phyloP scores from a whole-genome alignment of 2,888 invertebrate genomes.

The Eupithecia subfuscata region DNA sequence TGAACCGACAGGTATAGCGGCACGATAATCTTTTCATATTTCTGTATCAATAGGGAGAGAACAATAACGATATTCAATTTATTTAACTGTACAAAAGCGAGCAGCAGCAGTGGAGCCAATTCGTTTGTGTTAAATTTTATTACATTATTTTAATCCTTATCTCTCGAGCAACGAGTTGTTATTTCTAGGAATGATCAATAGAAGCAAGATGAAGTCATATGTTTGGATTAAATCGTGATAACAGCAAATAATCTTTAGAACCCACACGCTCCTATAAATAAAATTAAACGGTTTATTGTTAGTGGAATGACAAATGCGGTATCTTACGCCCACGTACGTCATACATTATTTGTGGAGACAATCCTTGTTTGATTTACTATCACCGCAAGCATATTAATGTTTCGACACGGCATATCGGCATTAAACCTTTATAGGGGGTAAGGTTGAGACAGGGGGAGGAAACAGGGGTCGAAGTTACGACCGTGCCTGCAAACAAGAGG shows the following conservation, averaged over 20 bases:
- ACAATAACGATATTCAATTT: slow-evolving; percentile 46
- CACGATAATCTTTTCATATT: slow-evolving; percentile 61
- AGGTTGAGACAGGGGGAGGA: slow-evolving; percentile 54
- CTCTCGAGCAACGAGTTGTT: not conserved
- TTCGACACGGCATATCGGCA: slow-evolving; percentile 75
- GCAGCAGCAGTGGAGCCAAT: slow-evolving; percentile 13
- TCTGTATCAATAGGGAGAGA: slow-evolving; percentile 49
- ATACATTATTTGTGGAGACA: slow-evolving; percentile 50
- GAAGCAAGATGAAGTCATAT: slow-evolving; percentile 56
- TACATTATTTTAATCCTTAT: slow-evolving; percentile 18
- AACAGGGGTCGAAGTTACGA: slow-evolving; percentile 63
- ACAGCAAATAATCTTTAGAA: slow-evolving; percentile 64
- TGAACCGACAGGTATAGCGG: slow-evolving; percentile 60
- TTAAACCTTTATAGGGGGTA: slow-evolving; percentile 74
- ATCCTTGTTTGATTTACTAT: slow-evolving; percentile 64
- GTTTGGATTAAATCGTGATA: slow-evolving; percentile 59
- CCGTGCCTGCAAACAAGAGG: slow-evolving; percentile 67
- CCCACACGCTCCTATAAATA: slow-evolving; percentile 76
- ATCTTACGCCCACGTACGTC: slow-evolving; percentile 67
- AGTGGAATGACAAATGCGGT: slow-evolving; percentile 76
- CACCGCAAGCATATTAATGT: slow-evolving; percentile 74
- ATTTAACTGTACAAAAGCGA: slow-evolving; percentile 22
- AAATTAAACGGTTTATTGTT: slow-evolving; percentile 78
- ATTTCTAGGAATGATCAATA: slow-evolving; percentile 19
- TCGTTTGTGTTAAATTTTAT: slow-evolving; percentile 24